These are phyloP conservation scores for Eutrigla gurnardus DNA, from an alignment of 2,797 vertebrate genomes.

Conservation along the genomic window DNA sequence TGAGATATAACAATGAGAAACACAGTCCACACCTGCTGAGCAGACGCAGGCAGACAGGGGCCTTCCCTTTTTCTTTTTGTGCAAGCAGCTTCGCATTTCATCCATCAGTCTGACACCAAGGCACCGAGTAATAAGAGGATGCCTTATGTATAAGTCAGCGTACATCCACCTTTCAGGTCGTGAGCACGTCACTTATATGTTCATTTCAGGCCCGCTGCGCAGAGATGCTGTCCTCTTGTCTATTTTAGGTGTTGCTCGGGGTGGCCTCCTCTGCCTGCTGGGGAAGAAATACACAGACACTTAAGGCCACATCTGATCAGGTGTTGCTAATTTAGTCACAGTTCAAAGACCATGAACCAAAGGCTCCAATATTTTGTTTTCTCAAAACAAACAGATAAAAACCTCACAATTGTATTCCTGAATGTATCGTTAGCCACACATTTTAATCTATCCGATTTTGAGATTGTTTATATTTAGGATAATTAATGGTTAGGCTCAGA, in stretches of 20 bases:
- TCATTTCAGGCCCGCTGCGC: slow-evolving; percentile 46
- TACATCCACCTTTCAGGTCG: neutral
- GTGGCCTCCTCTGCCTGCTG: slow-evolving; percentile 50
- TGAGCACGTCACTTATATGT: neutral
- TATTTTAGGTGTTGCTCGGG: slow-evolving; percentile 1
- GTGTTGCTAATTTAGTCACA: neutral
- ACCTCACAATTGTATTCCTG: too few species aligned
- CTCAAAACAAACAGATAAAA: neutral
- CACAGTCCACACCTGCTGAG: slow-evolving; percentile 29
- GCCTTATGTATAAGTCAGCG: neutral
- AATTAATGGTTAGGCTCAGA: neutral
- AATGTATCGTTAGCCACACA: neutral
- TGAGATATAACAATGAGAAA: slow-evolving; percentile 15
- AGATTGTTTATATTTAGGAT: neutral
- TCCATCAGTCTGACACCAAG: slow-evolving; percentile 15
- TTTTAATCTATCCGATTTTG: neutral
- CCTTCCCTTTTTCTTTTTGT: slow-evolving; percentile 14
- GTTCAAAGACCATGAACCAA: slow-evolving; percentile 1
- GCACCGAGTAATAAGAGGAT: slow-evolving; percentile 1
- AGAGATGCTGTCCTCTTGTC: slow-evolving; percentile 27
- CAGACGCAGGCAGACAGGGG: slow-evolving; percentile 17
- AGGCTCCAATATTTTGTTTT: neutral
- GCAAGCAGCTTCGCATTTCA: neutral
- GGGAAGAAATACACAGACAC: slow-evolving; percentile 25
- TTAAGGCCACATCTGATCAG: neutral